These are phyloP conservation scores for Laspeyria flexula DNA, from an alignment of 2,888 invertebrate genomes.

Conservation along the genomic window DNA sequence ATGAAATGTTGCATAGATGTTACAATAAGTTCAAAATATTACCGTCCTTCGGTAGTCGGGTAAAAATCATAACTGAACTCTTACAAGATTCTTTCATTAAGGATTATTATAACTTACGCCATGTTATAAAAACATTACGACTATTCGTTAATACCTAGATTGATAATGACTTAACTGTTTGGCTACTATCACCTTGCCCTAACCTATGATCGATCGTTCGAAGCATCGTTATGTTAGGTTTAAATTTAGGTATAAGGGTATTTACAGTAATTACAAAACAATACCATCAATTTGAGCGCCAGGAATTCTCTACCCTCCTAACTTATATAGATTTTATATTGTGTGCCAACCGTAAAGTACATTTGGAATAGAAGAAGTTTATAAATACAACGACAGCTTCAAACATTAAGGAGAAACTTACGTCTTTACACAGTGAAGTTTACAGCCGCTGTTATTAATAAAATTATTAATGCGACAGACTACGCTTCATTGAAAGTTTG, in stretches of 20 bases:
- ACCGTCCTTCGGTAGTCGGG: too few relatives aligned
- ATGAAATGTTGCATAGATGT: conserved; percentile 28
- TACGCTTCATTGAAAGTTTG: conserved; percentile 20
- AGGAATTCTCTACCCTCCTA: conserved; percentile 49
- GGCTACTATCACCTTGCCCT: conserved; percentile 83
- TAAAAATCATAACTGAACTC: conserved; percentile 20
- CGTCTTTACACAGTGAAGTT: conserved; percentile 3
- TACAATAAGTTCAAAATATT: too few relatives aligned
- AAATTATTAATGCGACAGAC: conserved; percentile 25
- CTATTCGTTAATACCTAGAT: conserved; percentile 51
- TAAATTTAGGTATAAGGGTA: conserved; percentile 55
- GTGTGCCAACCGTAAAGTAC: conserved; percentile 24
- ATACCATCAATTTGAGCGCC: conserved; percentile 65
- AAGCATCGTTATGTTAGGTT: conserved; percentile 66
- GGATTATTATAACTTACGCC: conserved; percentile 24
- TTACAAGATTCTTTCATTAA: conserved; percentile 25
- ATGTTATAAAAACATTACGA: conserved; percentile 46
- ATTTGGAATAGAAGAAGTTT: conserved; percentile 26
- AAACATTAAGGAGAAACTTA: conserved; percentile 18
- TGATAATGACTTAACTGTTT: conserved; percentile 68
- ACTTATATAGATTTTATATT: conserved; percentile 20
- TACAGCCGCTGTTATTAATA: conserved; percentile 8
- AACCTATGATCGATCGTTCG: conserved; percentile 75
- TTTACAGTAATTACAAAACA: conserved; percentile 80
- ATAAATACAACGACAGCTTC: conserved; percentile 29